Base-by-base conservation (phyloP, 2,797 vertebrate genomes). In the Momotus momota region DNA sequence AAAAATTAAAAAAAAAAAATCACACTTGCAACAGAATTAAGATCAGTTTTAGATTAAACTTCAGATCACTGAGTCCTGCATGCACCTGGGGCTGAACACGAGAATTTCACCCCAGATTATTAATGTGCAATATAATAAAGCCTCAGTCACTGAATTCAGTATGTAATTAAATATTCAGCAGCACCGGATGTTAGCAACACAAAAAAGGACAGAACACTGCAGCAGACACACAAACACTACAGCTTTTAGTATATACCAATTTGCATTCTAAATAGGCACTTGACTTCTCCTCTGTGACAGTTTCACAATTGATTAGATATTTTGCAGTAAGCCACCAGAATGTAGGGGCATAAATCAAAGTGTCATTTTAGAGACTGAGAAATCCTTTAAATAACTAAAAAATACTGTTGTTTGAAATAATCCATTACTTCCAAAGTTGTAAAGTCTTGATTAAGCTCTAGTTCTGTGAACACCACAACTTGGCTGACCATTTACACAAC, bases 201-300 rank as follows among this genome's bases (percentile, higher is more conserved):
- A 88, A 62, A 91, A 84, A 40, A 38, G 57, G 80, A 81, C 61
- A 81, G 88, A 91, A 81, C n/a, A 19, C 31, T 69, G n/a, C n/a
- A 58, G 57, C 49, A 93, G 88, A 43, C 70, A 79, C 27, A 69
- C 43, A 92, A 82, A 93, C 77, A 73, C 80, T 66, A 77, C 46
- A 92, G 83, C 62, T 80, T 90, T 92, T 49, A 48, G 46, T 66
- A 75, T 75, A 79, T 43, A 75, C 38, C 54, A 84, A 49, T 93
- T 93, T 93, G 66, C 82, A 97, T 96, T 88, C 73, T 75, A 88
- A 94, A 94, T 81, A 95, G 70, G 41, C 79, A 78, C 69, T 97
- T 95, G 95, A 93, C 88, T 96, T 95, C 95, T 94, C 73, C 60
- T 95, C 86, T 84, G 66, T 95, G 93, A 83, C 80, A 88, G 70